Conservation (phyloP, 2,888 invertebrate species). For the Liopterus haemorrhoidalis region DNA sequence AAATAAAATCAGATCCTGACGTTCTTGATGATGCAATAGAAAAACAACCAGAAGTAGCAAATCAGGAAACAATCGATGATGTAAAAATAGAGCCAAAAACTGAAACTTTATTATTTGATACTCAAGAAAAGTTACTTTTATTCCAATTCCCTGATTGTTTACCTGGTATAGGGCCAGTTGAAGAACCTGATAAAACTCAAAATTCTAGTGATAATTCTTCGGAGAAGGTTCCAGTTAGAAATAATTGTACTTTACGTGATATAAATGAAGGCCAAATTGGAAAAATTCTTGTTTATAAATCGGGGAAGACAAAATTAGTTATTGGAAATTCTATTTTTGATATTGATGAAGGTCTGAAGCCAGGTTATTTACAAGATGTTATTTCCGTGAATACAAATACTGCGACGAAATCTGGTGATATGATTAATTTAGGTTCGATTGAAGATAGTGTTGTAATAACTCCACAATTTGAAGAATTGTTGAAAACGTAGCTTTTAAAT, state of each 20-base stretch:
- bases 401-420: slow-evolving; percentile 51
- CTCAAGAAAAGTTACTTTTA: slow-evolving; percentile 18
- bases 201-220: slow-evolving; percentile 9
- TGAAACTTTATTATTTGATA: slow-evolving; percentile 13
- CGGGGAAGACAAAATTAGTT: slow-evolving; percentile 52
- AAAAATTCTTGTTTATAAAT: slow-evolving; percentile 52
- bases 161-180: slow-evolving; percentile 35
- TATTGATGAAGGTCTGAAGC: slow-evolving; percentile 53
- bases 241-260: slow-evolving; percentile 44
- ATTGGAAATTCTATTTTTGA: slow-evolving; percentile 55
- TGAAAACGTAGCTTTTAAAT: too few relatives aligned
- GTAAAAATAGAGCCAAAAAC: slow-evolving; percentile 5
- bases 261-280: slow-evolving; percentile 57
- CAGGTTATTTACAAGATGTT: slow-evolving; percentile 52
- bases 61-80: slow-evolving; percentile 6
- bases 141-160: slow-evolving; percentile 40
- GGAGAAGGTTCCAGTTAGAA: slow-evolving; percentile 38
- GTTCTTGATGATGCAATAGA: slow-evolving; percentile 15
- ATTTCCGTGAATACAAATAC: slow-evolving; percentile 52
- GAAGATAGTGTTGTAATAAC: slow-evolving; percentile 54
- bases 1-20: slow-evolving; percentile 15
- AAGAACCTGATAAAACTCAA: slow-evolving; percentile 23
- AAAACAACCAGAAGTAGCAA: slow-evolving; percentile 15
- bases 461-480: too few relatives aligned
- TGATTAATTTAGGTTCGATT: slow-evolving; percentile 53